Evolutionary conservation across 2,888 invertebrate species (phyloP).

Genomic region (Graphium colonna): DNA sequence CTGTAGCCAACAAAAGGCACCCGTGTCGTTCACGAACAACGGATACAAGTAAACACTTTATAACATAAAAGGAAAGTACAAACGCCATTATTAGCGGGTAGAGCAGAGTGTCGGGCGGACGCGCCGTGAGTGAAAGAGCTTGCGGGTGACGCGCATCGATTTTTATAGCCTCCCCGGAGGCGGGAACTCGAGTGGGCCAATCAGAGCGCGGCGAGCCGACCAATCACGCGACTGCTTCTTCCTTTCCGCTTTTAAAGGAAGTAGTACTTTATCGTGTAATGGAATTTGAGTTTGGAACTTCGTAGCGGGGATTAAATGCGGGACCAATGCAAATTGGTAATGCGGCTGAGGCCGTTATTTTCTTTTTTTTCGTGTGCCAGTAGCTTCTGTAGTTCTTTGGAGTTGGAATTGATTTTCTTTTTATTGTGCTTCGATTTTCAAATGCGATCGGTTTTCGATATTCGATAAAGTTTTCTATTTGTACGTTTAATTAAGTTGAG

Average conservation of each 20-base stretch:
- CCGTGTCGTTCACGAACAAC: conserved; percentile 65
- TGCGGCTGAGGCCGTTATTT: conserved; percentile 40
- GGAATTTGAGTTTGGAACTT: conserved; percentile 71
- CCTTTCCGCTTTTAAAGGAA: conserved; percentile 61
- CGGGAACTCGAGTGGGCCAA: conserved; percentile 71
- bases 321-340: conserved; percentile 60
- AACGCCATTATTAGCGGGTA: conserved; percentile 73
- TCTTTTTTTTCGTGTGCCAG: conserved; percentile 35
- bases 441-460: not conserved
- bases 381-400: conserved; percentile 30
- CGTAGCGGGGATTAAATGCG: conserved; percentile 60
- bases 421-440: conserved; percentile 2
- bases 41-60: conserved; percentile 76
- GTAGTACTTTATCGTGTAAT: conserved; percentile 61
- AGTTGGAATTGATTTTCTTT: conserved; percentile 22
- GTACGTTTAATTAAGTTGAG: conserved; percentile 1
- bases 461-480: conserved; percentile 16
- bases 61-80: conserved; percentile 66
- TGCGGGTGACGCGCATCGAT: conserved; percentile 62
- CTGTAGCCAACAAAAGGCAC: conserved; percentile 62
- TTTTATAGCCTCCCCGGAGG: conserved; percentile 72
- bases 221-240: conserved; percentile 65
- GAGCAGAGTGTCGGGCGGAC: conserved; percentile 64
- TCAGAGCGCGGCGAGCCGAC: conserved; percentile 69
- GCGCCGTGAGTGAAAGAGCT: conserved; percentile 67